Evolutionary conservation across 1,140 invertebrate species (phyloP), one percentile per base, ranked within the genome.

Genomic region (Bombus picipes): DNA sequence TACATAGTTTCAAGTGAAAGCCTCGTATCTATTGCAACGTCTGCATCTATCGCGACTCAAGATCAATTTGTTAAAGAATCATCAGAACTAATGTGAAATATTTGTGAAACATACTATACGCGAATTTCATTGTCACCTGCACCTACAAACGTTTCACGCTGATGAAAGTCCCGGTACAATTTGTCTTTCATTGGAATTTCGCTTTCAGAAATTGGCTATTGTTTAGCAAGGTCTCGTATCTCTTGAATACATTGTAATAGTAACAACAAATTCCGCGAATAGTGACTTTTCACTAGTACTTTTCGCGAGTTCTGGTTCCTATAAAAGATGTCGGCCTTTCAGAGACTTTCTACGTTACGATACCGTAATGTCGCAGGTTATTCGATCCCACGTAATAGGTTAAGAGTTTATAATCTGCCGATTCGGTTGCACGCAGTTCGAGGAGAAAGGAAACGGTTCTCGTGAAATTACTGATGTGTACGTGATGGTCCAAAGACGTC

Each of bases 301-400:
- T n/a, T 57, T 72, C 39, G 4, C 12, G n/a, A 57, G 53, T 68
- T 53, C 32, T 32, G 37, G 37, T 62, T 76, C 65, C 57, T 43
- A 41, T 22, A 37, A 81, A 59, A 83, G 37, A 68, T 72, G 70
- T 62, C 87, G 83, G 85, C 77, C 75, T 87, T 88, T 88, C 72
- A 34, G 73, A 85, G 83, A 93, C 92, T 93, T 93, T 93, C 92
- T 92, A 93, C 71, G 79, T 87, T 86, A 87, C 77, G 83, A 90
- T 92, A 78, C 80, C 73, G 79, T 91, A 90, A 91, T 90, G 87
- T 90, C 86, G 90, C 81, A 79, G 81, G 83, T 90, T 88, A 90
- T 88, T 81, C 87, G 85, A 85, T 59, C 74, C 75, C 81, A 92
- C 91, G 92, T 93, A 93, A 93, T 92, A 92, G 92, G 90, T 92